Percentiles rank a stretch among this genome's conserved stretches.
Evolutionary conservation across 2,888 invertebrate species (phyloP).

Genomic region (Desoria tigrina): DNA sequence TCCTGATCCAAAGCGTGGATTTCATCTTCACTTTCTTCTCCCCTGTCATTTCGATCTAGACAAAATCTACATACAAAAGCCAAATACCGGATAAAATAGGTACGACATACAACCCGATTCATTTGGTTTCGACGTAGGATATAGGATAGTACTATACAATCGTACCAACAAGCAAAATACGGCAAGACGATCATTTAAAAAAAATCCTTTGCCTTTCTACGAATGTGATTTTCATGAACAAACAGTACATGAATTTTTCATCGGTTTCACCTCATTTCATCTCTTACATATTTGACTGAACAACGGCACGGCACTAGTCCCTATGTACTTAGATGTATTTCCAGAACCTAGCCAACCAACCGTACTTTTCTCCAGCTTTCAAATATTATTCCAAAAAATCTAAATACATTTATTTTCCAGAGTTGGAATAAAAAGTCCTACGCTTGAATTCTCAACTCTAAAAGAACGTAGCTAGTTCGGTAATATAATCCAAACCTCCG

Average conservation of each 20-base stretch:
- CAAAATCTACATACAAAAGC: constrained; percentile 59
- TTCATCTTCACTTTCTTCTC: constrained; percentile 62
- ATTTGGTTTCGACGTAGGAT: no score
- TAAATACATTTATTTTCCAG: no score
- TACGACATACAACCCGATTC: no score
- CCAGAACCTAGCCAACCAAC: not conserved
- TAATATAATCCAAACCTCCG: no score
- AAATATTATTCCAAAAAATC: no score
- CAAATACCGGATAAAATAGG: constrained; percentile 16
- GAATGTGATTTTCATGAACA: constrained; percentile 22
- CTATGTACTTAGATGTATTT: not conserved
- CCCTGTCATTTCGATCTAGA: constrained; percentile 60
- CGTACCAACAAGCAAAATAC: no score
- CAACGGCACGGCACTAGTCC: not conserved
- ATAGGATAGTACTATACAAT: no score
- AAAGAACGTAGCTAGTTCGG: no score
- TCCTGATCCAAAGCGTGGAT: constrained; percentile 57
- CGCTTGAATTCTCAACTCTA: no score
- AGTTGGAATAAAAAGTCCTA: no score
- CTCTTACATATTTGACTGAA: not conserved
- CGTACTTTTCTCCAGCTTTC: not conserved
- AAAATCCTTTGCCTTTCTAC: not conserved
- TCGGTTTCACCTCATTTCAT: constrained; percentile 22
- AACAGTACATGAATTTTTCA: constrained; percentile 20
- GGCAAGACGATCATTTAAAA: not conserved